These are phyloP conservation scores for Eclectus roratus DNA, from an alignment of 2,113 vertebrate species.

Conservation along the genomic window DNA sequence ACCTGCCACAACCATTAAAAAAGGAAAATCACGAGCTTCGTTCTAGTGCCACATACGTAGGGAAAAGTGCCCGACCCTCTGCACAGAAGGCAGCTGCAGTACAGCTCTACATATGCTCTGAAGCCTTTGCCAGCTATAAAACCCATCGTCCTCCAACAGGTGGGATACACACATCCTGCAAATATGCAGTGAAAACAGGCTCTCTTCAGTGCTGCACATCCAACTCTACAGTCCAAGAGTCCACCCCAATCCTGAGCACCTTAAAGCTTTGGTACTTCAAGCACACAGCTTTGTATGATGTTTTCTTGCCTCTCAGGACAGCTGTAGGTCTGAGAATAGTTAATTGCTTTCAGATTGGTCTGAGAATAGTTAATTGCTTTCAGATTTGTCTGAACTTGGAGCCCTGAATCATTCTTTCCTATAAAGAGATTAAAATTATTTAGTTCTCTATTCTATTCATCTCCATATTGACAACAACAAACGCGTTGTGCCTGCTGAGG, in stretches of 20 bases:
- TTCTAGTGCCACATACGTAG: fast-evolving
- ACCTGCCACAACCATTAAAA: not conserved
- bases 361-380: not conserved
- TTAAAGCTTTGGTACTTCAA: not conserved
- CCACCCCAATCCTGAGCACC: not conserved
- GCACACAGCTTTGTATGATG: not conserved
- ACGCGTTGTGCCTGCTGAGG: not conserved
- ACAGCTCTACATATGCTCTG: not conserved
- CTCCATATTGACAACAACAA: not conserved
- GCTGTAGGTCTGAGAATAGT: not conserved
- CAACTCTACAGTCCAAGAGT: not conserved
- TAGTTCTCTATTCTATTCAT: not conserved
- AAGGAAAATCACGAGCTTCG: not conserved
- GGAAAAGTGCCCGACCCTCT: not conserved
- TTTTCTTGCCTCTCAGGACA: not conserved
- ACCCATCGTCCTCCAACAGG: fast-evolving
- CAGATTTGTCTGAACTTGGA: not conserved
- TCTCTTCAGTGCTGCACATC: not conserved
- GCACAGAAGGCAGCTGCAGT: not conserved
- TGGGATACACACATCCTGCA: not conserved
- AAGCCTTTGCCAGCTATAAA: not conserved
- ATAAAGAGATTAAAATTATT: not conserved
- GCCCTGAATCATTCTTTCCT: not conserved
- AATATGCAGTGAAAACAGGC: not conserved
- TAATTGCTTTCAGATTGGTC: not conserved